Base-by-base conservation (phyloP, 2,113 vertebrate species). In the Puffinus mauretanicus region DNA sequence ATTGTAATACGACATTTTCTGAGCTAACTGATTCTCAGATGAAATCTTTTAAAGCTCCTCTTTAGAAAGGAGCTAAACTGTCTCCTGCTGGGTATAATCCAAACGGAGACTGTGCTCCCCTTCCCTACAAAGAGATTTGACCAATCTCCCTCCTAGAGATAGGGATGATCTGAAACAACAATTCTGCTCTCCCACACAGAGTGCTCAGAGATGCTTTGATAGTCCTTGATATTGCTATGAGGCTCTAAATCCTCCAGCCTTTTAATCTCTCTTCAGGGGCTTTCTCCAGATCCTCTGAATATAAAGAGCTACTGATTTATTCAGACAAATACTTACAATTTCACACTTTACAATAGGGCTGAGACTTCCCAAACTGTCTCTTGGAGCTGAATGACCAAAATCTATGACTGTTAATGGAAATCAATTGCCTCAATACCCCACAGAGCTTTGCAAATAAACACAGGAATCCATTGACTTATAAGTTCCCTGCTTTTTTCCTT, bases 71-170 rank as follows among this genome's bases (percentile, higher is more conserved):
- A 95, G 78, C 42, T 96, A 82, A 96, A 51, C 75, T 85, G 51
- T 82, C 88, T 94, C 94, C 94, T 89, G 92, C 94, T 97, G 96
- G 1, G 88, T 84, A 51, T 92, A 95, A 95, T 94, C 81, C 66
- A 91, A 79, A 49, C 1, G 7, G 79, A 88, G 58, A 49, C 66
- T 62, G 71, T 49, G 40, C 1, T 91, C 32, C 30, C n/a, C n/a
- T 82, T 79, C 57, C 52, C 66, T 92, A 90, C 91, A 89, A 90
- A 95, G 58, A 70, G 85, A 83, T 92, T 64, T 76, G 86, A 29
- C 88, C 88, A 72, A 67, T 55, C 61, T 91, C 55, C 42, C 38
- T 87, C 20, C n/a, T 9, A 6, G 82, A 95, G 64, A 58, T 4
- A 75, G 21, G n/a, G 14, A 64, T 29, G n/a, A 54, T 46, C 57